These are phyloP conservation scores for Stichodactyla mertensii DNA, from an alignment of 64 coral and sea anemone species.

Conservation along the genomic window DNA sequence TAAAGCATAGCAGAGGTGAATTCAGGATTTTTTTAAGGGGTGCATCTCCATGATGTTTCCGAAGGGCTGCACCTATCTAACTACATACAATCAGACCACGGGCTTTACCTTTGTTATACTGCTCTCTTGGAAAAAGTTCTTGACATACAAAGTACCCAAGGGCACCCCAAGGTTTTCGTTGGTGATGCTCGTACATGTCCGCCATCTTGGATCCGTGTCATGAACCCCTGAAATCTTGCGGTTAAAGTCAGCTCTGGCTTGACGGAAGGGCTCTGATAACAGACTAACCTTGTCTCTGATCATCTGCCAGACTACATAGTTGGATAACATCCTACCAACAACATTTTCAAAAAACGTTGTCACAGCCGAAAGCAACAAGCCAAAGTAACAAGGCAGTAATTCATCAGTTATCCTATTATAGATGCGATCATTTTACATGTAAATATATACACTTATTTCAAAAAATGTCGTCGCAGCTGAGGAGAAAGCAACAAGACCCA, in stretches of 20 bases:
- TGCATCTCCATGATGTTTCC: too few relatives aligned
- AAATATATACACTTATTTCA: too few relatives aligned
- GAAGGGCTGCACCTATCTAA: too few relatives aligned
- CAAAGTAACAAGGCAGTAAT: too few relatives aligned
- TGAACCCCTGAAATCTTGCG: conserved; percentile 88
- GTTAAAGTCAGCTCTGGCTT: conserved; percentile 88
- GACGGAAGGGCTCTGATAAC: conserved; percentile 79
- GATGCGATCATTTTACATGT: too few relatives aligned
- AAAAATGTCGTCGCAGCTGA: too few relatives aligned
- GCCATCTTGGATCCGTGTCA: conserved; percentile 85
- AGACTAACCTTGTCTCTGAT: conserved; percentile 85
- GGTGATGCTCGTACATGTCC: conserved; percentile 97
- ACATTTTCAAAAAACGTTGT: too few relatives aligned
- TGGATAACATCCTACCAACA: conserved; percentile 73
- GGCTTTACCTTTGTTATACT: conserved; percentile 50
- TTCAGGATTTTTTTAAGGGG: too few relatives aligned
- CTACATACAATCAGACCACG: not conserved
- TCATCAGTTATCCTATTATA: too few relatives aligned
- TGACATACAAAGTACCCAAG: conserved; percentile 82
- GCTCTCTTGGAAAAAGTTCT: conserved; percentile 72
- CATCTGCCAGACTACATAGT: conserved; percentile 99
- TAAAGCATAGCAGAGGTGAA: too few relatives aligned
- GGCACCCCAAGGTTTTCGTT: conserved; percentile 98
- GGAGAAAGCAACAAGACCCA: too few relatives aligned
- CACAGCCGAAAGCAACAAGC: too few relatives aligned